phyloP scores from a whole-genome alignment of 2,113 vertebrate species.

The Eidolon helvum region DNA sequence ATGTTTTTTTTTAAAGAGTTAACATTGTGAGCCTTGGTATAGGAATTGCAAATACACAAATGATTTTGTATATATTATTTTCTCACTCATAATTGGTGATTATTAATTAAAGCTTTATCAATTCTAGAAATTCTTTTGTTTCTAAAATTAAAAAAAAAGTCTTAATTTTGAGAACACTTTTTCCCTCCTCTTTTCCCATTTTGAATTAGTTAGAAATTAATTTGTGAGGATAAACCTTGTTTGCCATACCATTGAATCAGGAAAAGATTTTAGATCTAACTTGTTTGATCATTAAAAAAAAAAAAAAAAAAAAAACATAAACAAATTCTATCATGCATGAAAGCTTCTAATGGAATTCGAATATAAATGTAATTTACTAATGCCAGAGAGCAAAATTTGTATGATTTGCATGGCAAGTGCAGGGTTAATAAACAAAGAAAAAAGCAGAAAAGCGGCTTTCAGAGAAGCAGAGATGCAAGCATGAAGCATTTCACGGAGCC shows the following conservation, averaged over 20 bases:
- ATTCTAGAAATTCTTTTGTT: conserved; percentile 7
- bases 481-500: conserved; percentile 48
- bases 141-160: background rate
- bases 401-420: conserved; percentile 69
- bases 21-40: background rate
- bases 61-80: background rate
- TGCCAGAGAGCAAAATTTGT: conserved; percentile 67
- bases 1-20: background rate
- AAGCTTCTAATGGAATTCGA: conserved; percentile 75
- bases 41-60: background rate
- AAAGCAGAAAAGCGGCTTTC: conserved; percentile 62
- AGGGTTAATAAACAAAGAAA: conserved; percentile 78
- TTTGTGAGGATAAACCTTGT: conserved; percentile 48
- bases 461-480: conserved; percentile 13
- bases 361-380: conserved; percentile 75
- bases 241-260: conserved; percentile 59
- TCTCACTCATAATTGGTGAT: background rate
- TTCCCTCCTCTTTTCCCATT: background rate
- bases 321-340: conserved; percentile 57
- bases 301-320: conserved; percentile 74
- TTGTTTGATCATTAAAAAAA: conserved; percentile 54
- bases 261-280: conserved; percentile 60
- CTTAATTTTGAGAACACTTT: background rate
- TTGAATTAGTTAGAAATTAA: conserved; percentile 56
- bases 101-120: conserved; percentile 21